Percentiles rank a stretch among this genome's conserved stretches.
Conservation (phyloP, 1,140 invertebrate genomes). For the Drosophila truncata region DNA sequence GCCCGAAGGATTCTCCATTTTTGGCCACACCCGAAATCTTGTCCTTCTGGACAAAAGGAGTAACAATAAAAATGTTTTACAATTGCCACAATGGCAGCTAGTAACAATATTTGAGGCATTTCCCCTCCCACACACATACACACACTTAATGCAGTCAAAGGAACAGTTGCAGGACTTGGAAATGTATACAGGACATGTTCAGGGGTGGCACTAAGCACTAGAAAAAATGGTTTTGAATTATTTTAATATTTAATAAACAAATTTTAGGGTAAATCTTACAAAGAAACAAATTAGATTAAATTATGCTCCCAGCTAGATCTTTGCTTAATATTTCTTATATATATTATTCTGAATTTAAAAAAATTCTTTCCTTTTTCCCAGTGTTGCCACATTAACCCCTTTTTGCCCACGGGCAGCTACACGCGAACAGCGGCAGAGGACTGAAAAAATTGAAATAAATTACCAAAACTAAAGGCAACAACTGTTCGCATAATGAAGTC, state of each 20-base stretch:
- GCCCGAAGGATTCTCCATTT: constrained; percentile 2
- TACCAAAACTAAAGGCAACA: constrained; percentile 84
- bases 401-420: constrained; percentile 27
- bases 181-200: neutral
- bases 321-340: no score
- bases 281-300: no score
- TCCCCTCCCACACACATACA: constrained; percentile 9
- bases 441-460: constrained; percentile 82
- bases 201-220: constrained; percentile 10
- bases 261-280: neutral
- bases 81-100: constrained; percentile 61
- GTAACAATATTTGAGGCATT: constrained; percentile 47
- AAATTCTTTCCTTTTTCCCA: neutral
- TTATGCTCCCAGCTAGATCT: neutral
- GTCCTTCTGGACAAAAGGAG: neutral
- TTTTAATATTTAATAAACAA: neutral
- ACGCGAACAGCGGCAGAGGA: constrained; percentile 1
- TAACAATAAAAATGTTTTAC: constrained; percentile 76
- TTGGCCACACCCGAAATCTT: constrained; percentile 22
- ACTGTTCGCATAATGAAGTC: constrained; percentile 85
- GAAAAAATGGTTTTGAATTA: neutral
- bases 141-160: constrained; percentile 18
- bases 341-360: neutral
- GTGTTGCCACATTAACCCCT: constrained; percentile 38
- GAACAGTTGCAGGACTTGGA: constrained; percentile 44